Evolutionary conservation across 2,797 vertebrate species (phyloP), one percentile per base, ranked within the genome.

Genomic region (Takifugu rubripes): DNA sequence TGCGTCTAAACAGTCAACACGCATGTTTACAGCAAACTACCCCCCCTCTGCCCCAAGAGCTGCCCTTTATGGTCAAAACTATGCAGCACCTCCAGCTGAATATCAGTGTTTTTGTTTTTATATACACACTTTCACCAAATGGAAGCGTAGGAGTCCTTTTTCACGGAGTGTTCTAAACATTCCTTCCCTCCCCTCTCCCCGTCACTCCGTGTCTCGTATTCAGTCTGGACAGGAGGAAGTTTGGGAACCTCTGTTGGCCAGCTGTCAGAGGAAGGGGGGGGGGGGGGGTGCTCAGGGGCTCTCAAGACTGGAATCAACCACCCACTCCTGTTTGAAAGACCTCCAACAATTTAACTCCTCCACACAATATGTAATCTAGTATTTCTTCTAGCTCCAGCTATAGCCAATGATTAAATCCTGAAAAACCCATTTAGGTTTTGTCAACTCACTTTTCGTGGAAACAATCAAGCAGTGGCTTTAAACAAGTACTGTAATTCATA

Each of bases 201-300:
- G 42, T 70, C 61, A 55, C 29, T 53, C 49, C 56, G 5, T 50
- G 70, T 70, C 63, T 78, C 69, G 49, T 55, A 33, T 69, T 62
- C 67, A 64, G 60, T 79, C 72, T 75, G 70, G 68, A 79, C 66
- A 52, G 56, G 72, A 76, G 77, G 75, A 72, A 74, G 73, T 81
- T 78, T 75, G 72, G 79, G 77, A 85, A 87, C 78, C 79, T 76
- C 79, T 77, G 68, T 44, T 81, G 81, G 83, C 75, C 75, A 74
- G 73, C 80, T 81, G 81, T 86, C 83, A 84, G 59, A 48, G 61
- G 36, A 55, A 40, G 36, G 4, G 25, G 49, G 52, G 49, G 11
- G 48, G 17, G 6, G 14, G 16, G 44, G 40, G 56, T 52, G 9
- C 54, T 59, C 57, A 12, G 36, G 27, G 36, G 36, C 12, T 36